Conservation (phyloP, 2,113 vertebrate genomes). For the Atlantisia rogersi region DNA sequence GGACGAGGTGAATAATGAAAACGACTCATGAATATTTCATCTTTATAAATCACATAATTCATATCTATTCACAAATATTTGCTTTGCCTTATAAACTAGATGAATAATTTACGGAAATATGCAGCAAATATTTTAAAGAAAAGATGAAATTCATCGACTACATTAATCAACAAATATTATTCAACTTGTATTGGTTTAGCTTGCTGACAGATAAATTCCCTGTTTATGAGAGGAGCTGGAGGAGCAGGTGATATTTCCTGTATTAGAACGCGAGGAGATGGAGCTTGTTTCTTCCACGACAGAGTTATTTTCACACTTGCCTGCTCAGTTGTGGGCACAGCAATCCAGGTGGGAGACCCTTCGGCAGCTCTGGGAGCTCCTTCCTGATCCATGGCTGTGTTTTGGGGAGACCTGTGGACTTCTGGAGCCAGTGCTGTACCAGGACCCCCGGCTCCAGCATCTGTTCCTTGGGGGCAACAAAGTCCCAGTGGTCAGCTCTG, state of each 20-base stretch:
- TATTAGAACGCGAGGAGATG: background rate
- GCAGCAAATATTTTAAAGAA: slow-evolving; percentile 58
- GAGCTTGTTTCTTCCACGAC: background rate
- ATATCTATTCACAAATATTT: slow-evolving; percentile 68
- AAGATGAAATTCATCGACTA: slow-evolving; percentile 48
- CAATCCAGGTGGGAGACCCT: background rate
- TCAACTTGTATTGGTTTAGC: slow-evolving; percentile 43
- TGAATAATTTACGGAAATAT: slow-evolving; percentile 59
- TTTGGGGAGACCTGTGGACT: background rate
- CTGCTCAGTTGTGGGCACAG: background rate
- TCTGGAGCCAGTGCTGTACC: background rate
- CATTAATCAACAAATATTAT: slow-evolving; percentile 67
- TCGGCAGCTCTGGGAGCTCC: rapidly evolving
- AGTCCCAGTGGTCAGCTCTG: rapidly evolving
- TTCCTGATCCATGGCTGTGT: rapidly evolving
- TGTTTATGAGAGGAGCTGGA: slow-evolving; percentile 34
- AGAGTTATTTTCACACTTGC: rapidly evolving
- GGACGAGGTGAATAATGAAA: slow-evolving; percentile 64
- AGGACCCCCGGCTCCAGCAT: background rate
- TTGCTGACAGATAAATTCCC: slow-evolving; percentile 40
- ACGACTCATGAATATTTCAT: slow-evolving; percentile 67
- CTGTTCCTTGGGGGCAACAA: background rate
- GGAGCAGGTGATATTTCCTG: background rate
- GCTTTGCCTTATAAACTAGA: slow-evolving; percentile 52
- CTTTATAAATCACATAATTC: slow-evolving; percentile 56